Percentiles rank a stretch among this genome's conserved stretches.
phyloP scores from a whole-genome alignment of 2,888 invertebrate species.

The Synanthedon formicaeformis region DNA sequence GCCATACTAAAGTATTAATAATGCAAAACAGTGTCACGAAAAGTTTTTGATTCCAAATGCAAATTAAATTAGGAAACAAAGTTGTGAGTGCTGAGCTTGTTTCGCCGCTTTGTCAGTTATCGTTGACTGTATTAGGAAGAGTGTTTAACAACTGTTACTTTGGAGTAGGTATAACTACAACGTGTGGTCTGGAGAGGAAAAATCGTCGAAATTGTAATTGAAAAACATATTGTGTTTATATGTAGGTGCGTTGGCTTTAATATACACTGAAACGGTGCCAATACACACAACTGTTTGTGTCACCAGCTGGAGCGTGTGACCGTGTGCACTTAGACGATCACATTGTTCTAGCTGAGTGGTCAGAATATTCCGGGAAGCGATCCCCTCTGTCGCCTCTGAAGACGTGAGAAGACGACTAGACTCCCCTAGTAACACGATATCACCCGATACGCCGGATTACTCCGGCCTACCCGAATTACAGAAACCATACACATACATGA shows the following conservation, averaged over 20 bases:
- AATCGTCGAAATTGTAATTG: too few species aligned
- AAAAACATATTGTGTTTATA: too few species aligned
- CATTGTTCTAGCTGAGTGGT: neutral
- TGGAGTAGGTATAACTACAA: too few species aligned
- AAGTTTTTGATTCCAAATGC: constrained; percentile 69
- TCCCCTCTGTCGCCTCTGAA: constrained; percentile 21
- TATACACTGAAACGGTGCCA: neutral
- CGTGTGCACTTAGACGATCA: neutral
- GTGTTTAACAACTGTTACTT: constrained; percentile 35
- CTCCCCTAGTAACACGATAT: constrained; percentile 51
- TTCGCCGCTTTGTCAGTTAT: constrained; percentile 43
- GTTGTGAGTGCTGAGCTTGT: constrained; percentile 51
- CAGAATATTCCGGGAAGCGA: neutral
- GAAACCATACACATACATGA: constrained; percentile 61
- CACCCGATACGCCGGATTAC: constrained; percentile 55
- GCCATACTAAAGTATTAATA: constrained; percentile 66
- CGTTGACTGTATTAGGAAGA: constrained; percentile 38
- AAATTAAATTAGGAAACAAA: constrained; percentile 68
- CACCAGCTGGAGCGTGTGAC: neutral
- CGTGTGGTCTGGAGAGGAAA: too few species aligned
- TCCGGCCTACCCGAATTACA: constrained; percentile 58
- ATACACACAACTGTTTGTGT: neutral
- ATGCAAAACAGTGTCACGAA: constrained; percentile 71
- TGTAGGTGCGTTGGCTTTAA: neutral
- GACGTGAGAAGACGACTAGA: constrained; percentile 33